Base-by-base conservation (phyloP, 2,888 invertebrate species). In the Eupithecia insigniata region DNA sequence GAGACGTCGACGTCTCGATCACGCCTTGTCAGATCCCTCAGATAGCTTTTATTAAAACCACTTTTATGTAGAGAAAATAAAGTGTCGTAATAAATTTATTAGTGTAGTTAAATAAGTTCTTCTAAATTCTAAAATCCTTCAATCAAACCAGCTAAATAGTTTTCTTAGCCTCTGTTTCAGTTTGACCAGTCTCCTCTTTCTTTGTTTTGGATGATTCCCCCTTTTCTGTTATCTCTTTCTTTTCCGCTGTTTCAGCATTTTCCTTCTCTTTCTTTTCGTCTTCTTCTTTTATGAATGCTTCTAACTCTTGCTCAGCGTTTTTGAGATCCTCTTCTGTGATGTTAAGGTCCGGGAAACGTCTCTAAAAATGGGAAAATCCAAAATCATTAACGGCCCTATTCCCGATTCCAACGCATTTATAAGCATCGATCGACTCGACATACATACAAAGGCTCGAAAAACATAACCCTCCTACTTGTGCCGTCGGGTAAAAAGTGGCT, bases 291-390 rank as follows among this genome's bases (percentile, higher is more conserved):
- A 84, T 84, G 32, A 90, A 82, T n/a, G 90, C 89, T 62, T 90
- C 92, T 1, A 92, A 78, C 67, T 91, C 92, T 72, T 90, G 88
- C 69, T 90, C 92, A 28, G 90, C 90, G 34, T 93, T 90, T 72
- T 89, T 88, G 8, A 92, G 78, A 72, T 95, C 94, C 72, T 95
- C 93, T 76, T 92, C 93, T 1, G 93, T 93, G 55, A 94, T 87
- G 60, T 93, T 89, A 1, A 94, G 79, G 75, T 90, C 91, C 0
- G 94, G 94, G 73, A 89, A 94, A 6, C 93, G 90, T 78, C 81
- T 88, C 94, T 94, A 86, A 69, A 43, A 64, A 74, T 22, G 4
- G 5, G 7, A 64, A 26, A 22, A 34, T 14, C 22, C 10, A 51
- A 55, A 55, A 12, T 55, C 4, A 14, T 26, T 12, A 55, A 26